phyloP scores from a whole-genome alignment of 2,113 vertebrate species.

The Pelvicachromis taeniatus region DNA sequence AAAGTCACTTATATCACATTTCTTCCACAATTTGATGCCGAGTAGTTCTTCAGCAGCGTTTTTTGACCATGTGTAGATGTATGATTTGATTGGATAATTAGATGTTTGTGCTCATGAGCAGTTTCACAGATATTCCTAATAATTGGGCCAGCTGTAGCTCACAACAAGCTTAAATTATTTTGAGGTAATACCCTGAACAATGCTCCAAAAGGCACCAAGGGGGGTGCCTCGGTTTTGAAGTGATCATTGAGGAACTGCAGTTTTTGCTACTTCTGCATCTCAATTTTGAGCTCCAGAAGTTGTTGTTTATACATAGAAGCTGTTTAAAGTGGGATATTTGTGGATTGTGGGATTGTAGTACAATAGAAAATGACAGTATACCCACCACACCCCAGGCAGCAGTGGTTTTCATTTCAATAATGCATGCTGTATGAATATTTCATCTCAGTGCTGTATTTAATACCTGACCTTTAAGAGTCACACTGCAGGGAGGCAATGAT shows the following conservation, averaged over 20 bases:
- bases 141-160: not conserved
- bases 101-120: not conserved
- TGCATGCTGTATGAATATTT: not conserved
- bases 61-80: not conserved
- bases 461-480: slow-evolving; percentile 12
- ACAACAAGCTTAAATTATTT: not conserved
- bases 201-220: not conserved
- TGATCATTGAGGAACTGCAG: not conserved
- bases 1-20: not conserved
- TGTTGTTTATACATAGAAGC: fast-evolving
- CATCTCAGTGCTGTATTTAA: not conserved
- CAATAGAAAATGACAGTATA: not conserved
- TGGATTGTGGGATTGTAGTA: not conserved
- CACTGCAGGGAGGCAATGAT: not conserved
- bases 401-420: not conserved
- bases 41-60: not conserved
- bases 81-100: not conserved
- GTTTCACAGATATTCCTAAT: not conserved
- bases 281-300: not conserved
- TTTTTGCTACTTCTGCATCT: fast-evolving
- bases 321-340: not conserved
- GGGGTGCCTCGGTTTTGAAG: not conserved
- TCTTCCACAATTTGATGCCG: fast-evolving
- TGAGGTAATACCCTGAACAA: fast-evolving
- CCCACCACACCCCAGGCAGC: not conserved